Evolutionary conservation across 2,888 invertebrate species (phyloP).

Genomic region (Mimumesa dahlbomi): DNA sequence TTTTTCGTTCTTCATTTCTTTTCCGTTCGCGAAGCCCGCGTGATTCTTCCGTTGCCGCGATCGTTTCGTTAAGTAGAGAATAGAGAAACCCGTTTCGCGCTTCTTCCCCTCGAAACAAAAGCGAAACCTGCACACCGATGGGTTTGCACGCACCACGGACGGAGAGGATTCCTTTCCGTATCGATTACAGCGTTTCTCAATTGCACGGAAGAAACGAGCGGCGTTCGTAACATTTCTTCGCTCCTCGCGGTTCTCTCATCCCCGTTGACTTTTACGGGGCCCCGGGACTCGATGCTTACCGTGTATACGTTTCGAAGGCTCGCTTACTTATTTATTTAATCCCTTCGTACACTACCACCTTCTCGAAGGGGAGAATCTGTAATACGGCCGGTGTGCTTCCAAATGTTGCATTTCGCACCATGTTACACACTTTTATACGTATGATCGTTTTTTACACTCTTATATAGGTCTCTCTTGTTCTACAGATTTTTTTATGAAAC

Average conservation of each 20-base stretch:
- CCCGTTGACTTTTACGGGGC: no score
- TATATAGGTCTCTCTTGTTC: no score
- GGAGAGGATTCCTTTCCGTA: constrained; percentile 3
- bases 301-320: no score
- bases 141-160: constrained; percentile 2
- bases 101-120: constrained; percentile 1
- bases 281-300: no score
- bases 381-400: no score
- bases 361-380: no score
- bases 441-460: no score
- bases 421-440: no score
- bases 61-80: constrained; percentile 6
- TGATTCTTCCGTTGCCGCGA: background rate
- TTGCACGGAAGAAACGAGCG: background rate
- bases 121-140: background rate
- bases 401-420: no score
- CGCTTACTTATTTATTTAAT: no score
- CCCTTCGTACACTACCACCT: no score
- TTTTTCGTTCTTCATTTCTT: background rate
- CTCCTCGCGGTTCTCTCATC: background rate
- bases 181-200: constrained; percentile 21
- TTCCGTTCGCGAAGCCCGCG: background rate
- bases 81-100: background rate
- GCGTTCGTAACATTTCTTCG: constrained; percentile 8
- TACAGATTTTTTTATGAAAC: no score